phyloP scores from a whole-genome alignment of 53 echinoderm and acorn worm genomes.

The Stichopus horrens region DNA sequence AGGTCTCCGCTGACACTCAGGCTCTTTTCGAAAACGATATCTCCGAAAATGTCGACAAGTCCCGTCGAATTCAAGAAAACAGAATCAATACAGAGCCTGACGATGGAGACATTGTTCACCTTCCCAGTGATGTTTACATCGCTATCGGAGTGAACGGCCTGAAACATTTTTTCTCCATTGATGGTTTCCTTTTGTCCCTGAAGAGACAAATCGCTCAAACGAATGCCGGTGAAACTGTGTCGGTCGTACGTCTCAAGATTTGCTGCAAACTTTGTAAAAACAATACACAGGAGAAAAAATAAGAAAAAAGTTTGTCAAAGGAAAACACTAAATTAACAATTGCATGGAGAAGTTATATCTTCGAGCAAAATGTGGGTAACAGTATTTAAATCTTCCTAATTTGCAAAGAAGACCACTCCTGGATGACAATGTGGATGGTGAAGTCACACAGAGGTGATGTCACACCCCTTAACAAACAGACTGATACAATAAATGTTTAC shows the following conservation, averaged over 20 bases:
- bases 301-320: background rate
- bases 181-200: slow-evolving; percentile 53
- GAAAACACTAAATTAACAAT: too few relatives aligned
- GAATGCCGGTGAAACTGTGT: slow-evolving; percentile 35
- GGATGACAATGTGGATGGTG: too few relatives aligned
- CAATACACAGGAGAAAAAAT: background rate
- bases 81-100: slow-evolving; percentile 24
- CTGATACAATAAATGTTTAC: too few relatives aligned
- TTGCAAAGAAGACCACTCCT: too few relatives aligned
- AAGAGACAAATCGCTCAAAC: slow-evolving; percentile 55
- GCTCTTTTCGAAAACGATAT: slow-evolving; percentile 24
- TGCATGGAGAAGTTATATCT: too few relatives aligned
- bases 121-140: slow-evolving; percentile 42
- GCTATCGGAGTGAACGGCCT: slow-evolving; percentile 29
- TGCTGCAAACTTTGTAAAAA: slow-evolving; percentile 7
- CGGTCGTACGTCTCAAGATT: slow-evolving; percentile 19
- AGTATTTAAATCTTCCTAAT: too few relatives aligned
- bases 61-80: background rate
- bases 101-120: slow-evolving; percentile 29
- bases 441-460: too few relatives aligned
- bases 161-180: slow-evolving; percentile 55
- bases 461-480: too few relatives aligned
- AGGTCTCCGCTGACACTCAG: slow-evolving; percentile 9
- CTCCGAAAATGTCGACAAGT: background rate
- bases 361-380: too few relatives aligned